A percentile compares a stretch with the other conserved stretches of the same genome.
Evolutionary conservation across 2,797 vertebrate species (phyloP).

Genomic region (Hydrocynus forskahlii): DNA sequence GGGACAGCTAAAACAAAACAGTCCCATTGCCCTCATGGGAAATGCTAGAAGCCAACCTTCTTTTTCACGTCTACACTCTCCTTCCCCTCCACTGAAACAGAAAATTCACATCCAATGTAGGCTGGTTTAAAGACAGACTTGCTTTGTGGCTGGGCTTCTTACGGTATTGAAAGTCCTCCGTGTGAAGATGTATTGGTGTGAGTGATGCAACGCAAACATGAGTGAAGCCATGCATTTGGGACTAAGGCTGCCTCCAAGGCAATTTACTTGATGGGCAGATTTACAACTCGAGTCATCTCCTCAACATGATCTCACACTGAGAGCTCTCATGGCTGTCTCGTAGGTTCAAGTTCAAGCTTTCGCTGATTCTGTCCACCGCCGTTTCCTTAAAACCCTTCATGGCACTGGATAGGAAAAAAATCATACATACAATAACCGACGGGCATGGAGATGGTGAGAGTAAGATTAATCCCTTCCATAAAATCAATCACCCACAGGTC

Average conservation of each 20-base stretch:
- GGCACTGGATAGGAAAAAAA: constrained; percentile 33
- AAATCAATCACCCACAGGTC: constrained; percentile 59
- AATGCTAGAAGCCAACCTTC: not conserved
- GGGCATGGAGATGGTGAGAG: constrained; percentile 51
- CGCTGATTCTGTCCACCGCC: constrained; percentile 14
- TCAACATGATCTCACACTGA: constrained; percentile 33
- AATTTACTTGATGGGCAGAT: constrained; percentile 34
- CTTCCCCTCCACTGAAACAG: not conserved
- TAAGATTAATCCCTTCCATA: constrained; percentile 57
- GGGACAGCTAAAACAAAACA: too few relatives aligned
- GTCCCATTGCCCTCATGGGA: too few relatives aligned
- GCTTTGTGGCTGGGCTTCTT: not conserved
- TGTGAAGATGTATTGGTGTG: not conserved
- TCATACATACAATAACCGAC: constrained; percentile 50
- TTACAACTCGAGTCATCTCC: constrained; percentile 19
- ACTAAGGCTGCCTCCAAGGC: constrained; percentile 6
- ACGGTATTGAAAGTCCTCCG: not conserved
- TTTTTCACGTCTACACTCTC: too few relatives aligned
- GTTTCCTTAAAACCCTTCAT: constrained; percentile 18
- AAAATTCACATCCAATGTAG: not conserved
- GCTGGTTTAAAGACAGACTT: not conserved
- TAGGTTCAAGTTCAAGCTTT: constrained; percentile 42
- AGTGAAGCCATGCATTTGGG: constrained; percentile 24
- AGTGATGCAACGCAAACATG: constrained; percentile 6
- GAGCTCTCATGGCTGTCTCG: constrained; percentile 12